Percentiles rank a stretch among this genome's conserved stretches.
Evolutionary conservation across 2,888 invertebrate species (phyloP).

Genomic region (Mamestra brassicae): DNA sequence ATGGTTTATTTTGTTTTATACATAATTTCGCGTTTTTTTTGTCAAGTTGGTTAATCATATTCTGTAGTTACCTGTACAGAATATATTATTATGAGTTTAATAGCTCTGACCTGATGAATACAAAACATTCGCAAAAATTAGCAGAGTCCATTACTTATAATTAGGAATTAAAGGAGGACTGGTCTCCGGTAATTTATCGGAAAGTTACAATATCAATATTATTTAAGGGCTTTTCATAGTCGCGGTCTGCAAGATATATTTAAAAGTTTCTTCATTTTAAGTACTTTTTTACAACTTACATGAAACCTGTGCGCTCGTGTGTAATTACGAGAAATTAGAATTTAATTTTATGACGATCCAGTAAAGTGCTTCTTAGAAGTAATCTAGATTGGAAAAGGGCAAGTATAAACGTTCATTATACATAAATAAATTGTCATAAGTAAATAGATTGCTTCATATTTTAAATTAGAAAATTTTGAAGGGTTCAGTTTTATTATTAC

Average conservation of each 20-base stretch:
- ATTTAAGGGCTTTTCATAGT: slow-evolving; percentile 15
- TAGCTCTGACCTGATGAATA: background rate
- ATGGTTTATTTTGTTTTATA: too few species aligned
- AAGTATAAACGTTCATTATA: background rate
- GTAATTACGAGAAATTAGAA: background rate
- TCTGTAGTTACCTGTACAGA: too few species aligned
- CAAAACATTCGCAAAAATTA: slow-evolving; percentile 12
- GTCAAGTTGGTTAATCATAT: too few species aligned
- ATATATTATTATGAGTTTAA: too few species aligned
- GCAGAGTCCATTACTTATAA: slow-evolving; percentile 16
- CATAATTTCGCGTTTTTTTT: too few species aligned
- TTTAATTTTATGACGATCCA: background rate
- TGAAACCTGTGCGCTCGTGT: background rate
- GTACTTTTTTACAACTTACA: slow-evolving; percentile 3
- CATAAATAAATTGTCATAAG: too few species aligned
- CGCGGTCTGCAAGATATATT: background rate
- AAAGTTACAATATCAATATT: slow-evolving; percentile 17
- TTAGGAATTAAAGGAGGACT: slow-evolving; percentile 23
- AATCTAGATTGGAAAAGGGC: background rate
- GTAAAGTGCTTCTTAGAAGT: background rate
- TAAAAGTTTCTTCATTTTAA: slow-evolving; percentile 5
- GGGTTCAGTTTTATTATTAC: too few species aligned
- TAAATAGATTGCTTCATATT: too few species aligned
- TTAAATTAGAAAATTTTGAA: too few species aligned
- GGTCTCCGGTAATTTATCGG: slow-evolving; percentile 13